Evolutionary conservation across 2,888 invertebrate species (phyloP), one percentile per base, ranked within the genome.

Genomic region (Cerastis rubricosa): DNA sequence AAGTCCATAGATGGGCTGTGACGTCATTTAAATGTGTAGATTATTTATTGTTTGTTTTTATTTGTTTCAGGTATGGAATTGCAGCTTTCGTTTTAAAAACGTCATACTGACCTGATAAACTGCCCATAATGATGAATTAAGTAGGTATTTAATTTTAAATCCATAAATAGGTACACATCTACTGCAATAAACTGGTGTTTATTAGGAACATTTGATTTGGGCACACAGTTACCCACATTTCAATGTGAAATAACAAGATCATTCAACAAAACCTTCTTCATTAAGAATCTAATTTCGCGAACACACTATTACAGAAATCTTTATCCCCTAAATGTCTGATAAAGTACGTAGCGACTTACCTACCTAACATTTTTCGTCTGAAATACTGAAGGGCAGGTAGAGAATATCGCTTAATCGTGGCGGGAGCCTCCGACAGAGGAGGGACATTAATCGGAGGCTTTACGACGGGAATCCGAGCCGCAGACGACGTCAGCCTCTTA

Each of bases 401-500:
- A 75, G 85, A 91, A 91, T 93, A 96, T 95, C 91, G 94, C 95
- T 96, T 95, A 95, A 96, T 95, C 95, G 94, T 92, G 92, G 88
- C 91, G 88, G 84, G 89, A 93, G 91, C 90, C 90, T 85, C 89
- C 85, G 90, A 85, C 89, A 91, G 92, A 93, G 94, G 92, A 92
- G 91, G 88, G 90, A 86, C 94, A 94, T 95, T 95, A 95, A 95
- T 95, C 94, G 94, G 90, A 94, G 93, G 93, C 93, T 96, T 96
- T 96, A 96, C 93, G 95, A 93, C 92, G 92, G 92, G 93, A 93
- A 91, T 92, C 93, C 91, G 91, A 89, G 92, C 93, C 94, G 89
- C 94, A 93, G 93, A 93, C 91, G 88, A 91, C 77, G 90, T 86
- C 91, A 89, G 88, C 89, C 91, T 89, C 90, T 88, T 88, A 84